A percentile compares a stretch with the other conserved stretches of the same genome.
Evolutionary conservation across 2,113 vertebrate species (phyloP).

Genomic region (Hucho hucho): DNA sequence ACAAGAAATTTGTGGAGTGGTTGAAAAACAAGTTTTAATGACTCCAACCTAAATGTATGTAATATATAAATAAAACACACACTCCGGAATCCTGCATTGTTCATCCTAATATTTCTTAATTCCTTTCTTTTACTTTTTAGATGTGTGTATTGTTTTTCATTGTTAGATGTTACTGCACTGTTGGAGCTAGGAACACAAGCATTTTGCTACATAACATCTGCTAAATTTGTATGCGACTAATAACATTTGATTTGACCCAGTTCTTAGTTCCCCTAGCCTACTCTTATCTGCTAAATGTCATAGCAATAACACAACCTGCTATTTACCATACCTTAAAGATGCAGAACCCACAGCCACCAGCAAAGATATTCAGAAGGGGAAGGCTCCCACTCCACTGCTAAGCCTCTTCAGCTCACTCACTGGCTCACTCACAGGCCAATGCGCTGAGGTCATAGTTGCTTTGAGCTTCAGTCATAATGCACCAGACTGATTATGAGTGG

Average conservation of each 20-base stretch:
- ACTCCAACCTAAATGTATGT: too few species aligned
- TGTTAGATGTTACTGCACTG: too few species aligned
- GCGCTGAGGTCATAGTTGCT: constrained; percentile 53
- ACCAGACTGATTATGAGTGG: constrained; percentile 53
- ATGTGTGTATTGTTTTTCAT: too few species aligned
- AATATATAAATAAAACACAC: too few species aligned
- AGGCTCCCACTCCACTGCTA: constrained; percentile 19
- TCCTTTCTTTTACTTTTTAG: too few species aligned
- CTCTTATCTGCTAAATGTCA: constrained; percentile 59
- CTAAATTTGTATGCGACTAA: too few species aligned
- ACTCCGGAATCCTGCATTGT: too few species aligned
- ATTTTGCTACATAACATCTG: too few species aligned
- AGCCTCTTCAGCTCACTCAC: constrained; percentile 18
- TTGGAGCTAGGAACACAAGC: too few species aligned
- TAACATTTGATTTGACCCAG: background rate
- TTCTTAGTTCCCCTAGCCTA: constrained; percentile 22
- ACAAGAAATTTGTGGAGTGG: too few species aligned
- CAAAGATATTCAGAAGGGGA: background rate
- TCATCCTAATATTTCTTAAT: too few species aligned
- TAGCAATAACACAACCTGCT: constrained; percentile 53
- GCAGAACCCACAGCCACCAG: constrained; percentile 25
- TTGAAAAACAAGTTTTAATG: too few species aligned
- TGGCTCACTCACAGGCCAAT: constrained; percentile 38
- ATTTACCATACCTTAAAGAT: constrained; percentile 52
- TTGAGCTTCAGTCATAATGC: constrained; percentile 58